A percentile compares a stretch with the other conserved stretches of the same genome.
Evolutionary conservation across 2,888 invertebrate genomes (phyloP).

Genomic region (Nephrotoma appendiculata): DNA sequence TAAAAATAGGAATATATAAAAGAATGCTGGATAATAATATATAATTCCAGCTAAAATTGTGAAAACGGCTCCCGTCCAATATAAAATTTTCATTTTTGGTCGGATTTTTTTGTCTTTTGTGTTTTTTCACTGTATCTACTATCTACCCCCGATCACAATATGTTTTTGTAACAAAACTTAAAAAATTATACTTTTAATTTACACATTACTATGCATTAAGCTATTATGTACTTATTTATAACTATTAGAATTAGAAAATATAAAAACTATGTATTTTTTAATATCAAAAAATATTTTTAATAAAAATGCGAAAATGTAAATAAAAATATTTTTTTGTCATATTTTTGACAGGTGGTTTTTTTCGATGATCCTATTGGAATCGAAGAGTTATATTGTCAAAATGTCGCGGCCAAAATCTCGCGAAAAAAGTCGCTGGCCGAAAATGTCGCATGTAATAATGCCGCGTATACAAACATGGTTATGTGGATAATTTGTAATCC

Average conservation of each 20-base stretch:
- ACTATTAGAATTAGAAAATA: background rate
- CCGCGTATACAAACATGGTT: too few relatives aligned
- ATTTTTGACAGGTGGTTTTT: background rate
- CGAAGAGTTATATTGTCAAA: background rate
- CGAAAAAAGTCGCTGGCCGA: too few relatives aligned
- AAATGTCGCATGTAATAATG: too few relatives aligned
- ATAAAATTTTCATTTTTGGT: conserved; percentile 16
- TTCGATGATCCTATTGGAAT: background rate
- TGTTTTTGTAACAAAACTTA: background rate
- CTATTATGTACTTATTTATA: background rate
- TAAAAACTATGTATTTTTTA: background rate
- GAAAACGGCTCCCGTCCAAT: conserved; percentile 12
- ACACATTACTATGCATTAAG: background rate
- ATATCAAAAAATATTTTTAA: background rate
- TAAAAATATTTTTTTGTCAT: background rate
- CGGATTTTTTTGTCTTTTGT: background rate
- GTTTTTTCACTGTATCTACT: background rate
- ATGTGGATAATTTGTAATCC: too few relatives aligned
- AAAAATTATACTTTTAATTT: background rate
- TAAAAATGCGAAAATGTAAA: background rate
- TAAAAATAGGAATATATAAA: conserved; percentile 28
- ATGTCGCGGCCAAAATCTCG: background rate
- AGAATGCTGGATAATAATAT: conserved; percentile 31
- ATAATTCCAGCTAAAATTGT: conserved; percentile 27
- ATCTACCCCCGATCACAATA: background rate